These are phyloP conservation scores for Gobionotothen gibberifrons DNA, from an alignment of 2,797 vertebrate species.

Conservation along the genomic window DNA sequence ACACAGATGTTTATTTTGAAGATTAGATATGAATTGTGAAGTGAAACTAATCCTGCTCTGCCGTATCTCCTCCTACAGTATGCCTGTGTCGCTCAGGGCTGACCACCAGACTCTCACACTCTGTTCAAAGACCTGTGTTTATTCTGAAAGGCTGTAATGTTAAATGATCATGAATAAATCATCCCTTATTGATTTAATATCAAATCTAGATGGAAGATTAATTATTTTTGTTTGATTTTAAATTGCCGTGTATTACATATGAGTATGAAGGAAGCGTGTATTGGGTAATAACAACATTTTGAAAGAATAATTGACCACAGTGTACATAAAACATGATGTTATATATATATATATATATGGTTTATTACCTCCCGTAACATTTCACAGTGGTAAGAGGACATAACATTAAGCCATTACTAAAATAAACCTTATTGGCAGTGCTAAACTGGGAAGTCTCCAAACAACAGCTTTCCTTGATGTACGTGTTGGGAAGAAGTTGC, in stretches of 20 bases:
- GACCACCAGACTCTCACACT: too few species aligned
- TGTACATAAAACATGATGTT: background rate
- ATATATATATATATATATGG: too few species aligned
- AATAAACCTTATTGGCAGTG: background rate
- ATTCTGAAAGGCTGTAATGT: too few species aligned
- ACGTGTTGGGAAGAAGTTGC: background rate
- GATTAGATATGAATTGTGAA: too few species aligned
- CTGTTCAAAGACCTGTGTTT: too few species aligned
- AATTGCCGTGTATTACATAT: background rate
- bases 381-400: background rate
- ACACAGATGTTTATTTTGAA: too few species aligned
- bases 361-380: background rate
- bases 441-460: background rate
- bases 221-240: background rate
- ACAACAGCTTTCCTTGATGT: background rate
- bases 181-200: background rate
- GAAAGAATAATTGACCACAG: background rate
- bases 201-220: background rate
- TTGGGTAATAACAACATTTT: background rate
- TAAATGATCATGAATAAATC: background rate
- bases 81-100: too few species aligned
- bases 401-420: background rate
- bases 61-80: too few species aligned
- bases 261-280: background rate
- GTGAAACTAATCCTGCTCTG: too few species aligned